These are phyloP conservation scores for Perodicticus potto DNA, from an alignment of 2,797 vertebrate genomes.

Conservation along the genomic window DNA sequence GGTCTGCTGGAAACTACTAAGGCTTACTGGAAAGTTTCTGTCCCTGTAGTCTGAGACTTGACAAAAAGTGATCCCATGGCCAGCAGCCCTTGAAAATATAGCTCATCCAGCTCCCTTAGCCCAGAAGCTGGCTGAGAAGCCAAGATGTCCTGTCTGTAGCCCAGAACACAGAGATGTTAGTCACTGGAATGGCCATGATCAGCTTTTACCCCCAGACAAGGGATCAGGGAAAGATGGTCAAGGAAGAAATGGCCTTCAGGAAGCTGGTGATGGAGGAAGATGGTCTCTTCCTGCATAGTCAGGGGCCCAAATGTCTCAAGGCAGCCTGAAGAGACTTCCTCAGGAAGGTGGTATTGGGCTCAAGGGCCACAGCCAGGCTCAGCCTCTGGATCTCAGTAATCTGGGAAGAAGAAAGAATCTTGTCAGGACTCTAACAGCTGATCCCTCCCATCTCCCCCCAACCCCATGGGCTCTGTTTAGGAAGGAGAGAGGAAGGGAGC, in stretches of 20 bases:
- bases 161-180: not conserved
- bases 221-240: not conserved
- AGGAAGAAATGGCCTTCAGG: slow-evolving; percentile 13
- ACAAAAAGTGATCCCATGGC: not conserved
- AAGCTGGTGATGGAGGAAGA: not conserved
- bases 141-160: not conserved
- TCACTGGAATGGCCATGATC: not conserved
- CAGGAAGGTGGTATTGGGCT: slow-evolving; percentile 90
- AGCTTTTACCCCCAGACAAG: not conserved
- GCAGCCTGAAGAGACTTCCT: slow-evolving; percentile 94
- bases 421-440: not conserved
- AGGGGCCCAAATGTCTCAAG: slow-evolving; percentile 87
- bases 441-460: not conserved
- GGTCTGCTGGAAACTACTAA: not conserved
- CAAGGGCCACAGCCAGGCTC: slow-evolving; percentile 89
- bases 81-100: not conserved
- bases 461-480: not conserved
- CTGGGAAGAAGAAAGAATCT: slow-evolving; percentile 83
- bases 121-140: not conserved
- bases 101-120: not conserved
- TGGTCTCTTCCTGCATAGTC: slow-evolving; percentile 48
- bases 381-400: slow-evolving; percentile 90
- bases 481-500: not conserved
- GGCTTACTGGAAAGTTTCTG: not conserved
- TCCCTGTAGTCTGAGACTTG: not conserved